Base-by-base conservation (phyloP, 2,113 vertebrate genomes). In the Lepisosteus oculatus region DNA sequence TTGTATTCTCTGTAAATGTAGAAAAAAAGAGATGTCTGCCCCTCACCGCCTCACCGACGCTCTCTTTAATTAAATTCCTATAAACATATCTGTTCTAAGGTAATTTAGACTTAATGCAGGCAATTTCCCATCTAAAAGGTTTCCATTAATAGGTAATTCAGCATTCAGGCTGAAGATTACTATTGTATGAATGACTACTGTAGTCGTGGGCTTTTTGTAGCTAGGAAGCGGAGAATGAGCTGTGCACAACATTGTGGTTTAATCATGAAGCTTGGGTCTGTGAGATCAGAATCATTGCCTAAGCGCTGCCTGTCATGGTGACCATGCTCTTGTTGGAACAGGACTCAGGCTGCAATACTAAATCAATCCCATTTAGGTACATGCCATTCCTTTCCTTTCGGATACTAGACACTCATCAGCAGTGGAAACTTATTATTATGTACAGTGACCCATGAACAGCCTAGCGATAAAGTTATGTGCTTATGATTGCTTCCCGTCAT, bases 401-500 rank as follows among this genome's bases (percentile, higher is more conserved):
- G 80, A 72, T 66, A 75, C 73, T 66, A 76, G 81, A 78, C 62
- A 64, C 17, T 3, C 7, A 82, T 79, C 78, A 79, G 79, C 71
- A 62, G 74, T 64, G 69, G 69, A 79, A 77, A 64, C 17, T 82
- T 74, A 83, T 82, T 82, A 83, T 65, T 72, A 70, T 68, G 61
- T 67, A 83, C 83, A 69, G 61, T 85, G 81, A 85, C 81, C 84
- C 84, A 55, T 82, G 77, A 80, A 82, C 80, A 47, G 72, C 77
- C 78, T 62, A 71, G 72, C 61, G 74, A 77, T 72, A 64, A 67
- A 68, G 68, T 74, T 77, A 78, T 76, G 68, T 57, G 72, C 65
- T 75, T 77, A 74, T 83, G 84, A 85, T 85, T 85, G 63, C 73
- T 85, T 83, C 84, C 84, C 83, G 81, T 76, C 76, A 69, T 70